Percentiles rank a stretch among this genome's conserved stretches.
Conservation (phyloP, 2,888 invertebrate genomes). For the Oscheius onirici region DNA sequence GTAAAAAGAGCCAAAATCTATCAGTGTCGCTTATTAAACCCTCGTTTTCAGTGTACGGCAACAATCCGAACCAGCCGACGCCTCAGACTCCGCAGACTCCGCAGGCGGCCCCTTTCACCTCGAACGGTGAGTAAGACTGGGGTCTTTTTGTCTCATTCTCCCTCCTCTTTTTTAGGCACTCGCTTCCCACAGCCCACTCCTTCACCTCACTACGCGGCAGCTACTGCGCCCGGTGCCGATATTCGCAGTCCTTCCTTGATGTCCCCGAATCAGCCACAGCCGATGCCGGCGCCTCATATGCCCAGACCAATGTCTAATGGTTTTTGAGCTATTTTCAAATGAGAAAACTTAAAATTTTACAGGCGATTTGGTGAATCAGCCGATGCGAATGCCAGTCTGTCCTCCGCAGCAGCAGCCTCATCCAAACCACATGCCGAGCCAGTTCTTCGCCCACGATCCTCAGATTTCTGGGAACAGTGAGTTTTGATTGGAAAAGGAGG, state of each 20-base stretch:
- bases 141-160: background rate
- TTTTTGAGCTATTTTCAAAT: background rate
- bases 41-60: slow-evolving; percentile 25
- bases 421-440: slow-evolving; percentile 1
- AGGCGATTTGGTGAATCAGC: slow-evolving; percentile 18
- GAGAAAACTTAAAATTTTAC: background rate
- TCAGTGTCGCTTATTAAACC: too few species aligned
- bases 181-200: slow-evolving; percentile 42
- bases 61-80: slow-evolving; percentile 8
- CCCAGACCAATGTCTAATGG: slow-evolving; percentile 29
- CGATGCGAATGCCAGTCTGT: slow-evolving; percentile 12
- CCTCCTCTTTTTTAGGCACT: slow-evolving; percentile 6
- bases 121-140: slow-evolving; percentile 19
- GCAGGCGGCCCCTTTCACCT: slow-evolving; percentile 25
- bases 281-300: slow-evolving; percentile 11
- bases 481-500: background rate
- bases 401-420: slow-evolving; percentile 2
- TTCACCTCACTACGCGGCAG: slow-evolving; percentile 41
- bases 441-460: slow-evolving; percentile 31
- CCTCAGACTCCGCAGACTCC: slow-evolving; percentile 35
- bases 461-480: slow-evolving; percentile 8
- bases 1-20: too few species aligned
- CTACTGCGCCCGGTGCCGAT: slow-evolving; percentile 30
- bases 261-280: slow-evolving; percentile 42
- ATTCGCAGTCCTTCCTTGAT: slow-evolving; percentile 42